These are phyloP conservation scores for Cylindroiulus punctatus DNA, from an alignment of 2,888 invertebrate species.

Conservation along the genomic window DNA sequence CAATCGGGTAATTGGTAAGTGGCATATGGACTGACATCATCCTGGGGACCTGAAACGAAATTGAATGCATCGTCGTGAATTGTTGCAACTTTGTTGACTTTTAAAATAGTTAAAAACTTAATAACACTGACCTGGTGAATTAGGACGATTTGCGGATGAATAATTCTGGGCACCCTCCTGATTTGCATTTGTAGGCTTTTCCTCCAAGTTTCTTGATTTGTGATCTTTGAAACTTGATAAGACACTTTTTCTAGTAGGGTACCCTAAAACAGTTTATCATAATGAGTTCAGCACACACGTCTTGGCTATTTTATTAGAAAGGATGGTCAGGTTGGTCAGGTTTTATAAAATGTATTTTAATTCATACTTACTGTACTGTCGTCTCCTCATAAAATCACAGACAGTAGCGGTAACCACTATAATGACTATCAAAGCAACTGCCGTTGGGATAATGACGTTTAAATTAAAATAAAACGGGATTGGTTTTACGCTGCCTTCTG, in stretches of 20 bases:
- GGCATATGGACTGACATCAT: conserved; percentile 57
- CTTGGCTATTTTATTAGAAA: too few species aligned
- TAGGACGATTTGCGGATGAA: background rate
- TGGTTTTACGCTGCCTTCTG: conserved; percentile 34
- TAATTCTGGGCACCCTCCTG: background rate
- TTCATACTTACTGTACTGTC: conserved; percentile 51
- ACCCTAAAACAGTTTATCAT: background rate
- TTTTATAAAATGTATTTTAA: background rate
- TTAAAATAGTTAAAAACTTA: too few species aligned
- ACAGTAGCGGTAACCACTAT: conserved; percentile 55
- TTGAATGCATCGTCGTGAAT: too few species aligned
- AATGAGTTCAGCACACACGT: too few species aligned
- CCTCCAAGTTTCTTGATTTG: background rate
- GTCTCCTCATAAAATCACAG: conserved; percentile 56
- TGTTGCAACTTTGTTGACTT: too few species aligned
- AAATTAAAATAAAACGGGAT: conserved; percentile 58
- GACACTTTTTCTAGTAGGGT: conserved; percentile 32
- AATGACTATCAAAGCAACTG: conserved; percentile 57
- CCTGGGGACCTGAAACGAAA: conserved; percentile 50
- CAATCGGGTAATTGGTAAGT: conserved; percentile 57
- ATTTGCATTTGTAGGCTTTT: background rate
- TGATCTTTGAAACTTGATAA: conserved; percentile 40
- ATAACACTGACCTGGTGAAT: conserved; percentile 7
- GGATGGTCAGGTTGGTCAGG: too few species aligned
- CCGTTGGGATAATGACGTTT: conserved; percentile 58